Conservation (phyloP, 2,113 vertebrate genomes). For the Ictidomys tridecemlineatus region DNA sequence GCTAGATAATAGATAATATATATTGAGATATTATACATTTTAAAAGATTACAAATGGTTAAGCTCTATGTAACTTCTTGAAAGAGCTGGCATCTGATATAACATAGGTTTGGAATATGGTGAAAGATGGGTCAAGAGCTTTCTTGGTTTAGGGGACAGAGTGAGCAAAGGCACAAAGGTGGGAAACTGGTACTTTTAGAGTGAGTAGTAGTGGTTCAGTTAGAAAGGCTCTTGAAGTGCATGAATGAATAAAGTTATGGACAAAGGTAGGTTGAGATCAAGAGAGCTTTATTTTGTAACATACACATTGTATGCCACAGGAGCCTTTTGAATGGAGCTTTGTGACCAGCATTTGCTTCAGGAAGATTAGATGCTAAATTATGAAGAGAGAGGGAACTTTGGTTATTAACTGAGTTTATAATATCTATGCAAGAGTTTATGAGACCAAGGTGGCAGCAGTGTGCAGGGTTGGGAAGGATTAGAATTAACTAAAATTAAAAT, state of each 20-base stretch:
- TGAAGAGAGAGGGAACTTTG: background rate
- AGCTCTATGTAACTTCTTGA: background rate
- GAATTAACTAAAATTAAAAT: background rate
- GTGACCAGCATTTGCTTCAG: background rate
- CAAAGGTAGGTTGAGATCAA: background rate
- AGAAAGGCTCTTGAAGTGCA: background rate
- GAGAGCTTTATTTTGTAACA: background rate
- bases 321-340: background rate
- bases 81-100: background rate
- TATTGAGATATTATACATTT: background rate
- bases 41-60: background rate
- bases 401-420: background rate
- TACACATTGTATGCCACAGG: background rate
- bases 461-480: background rate
- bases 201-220: background rate
- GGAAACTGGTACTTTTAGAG: background rate
- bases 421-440: background rate
- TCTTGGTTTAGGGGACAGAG: background rate
- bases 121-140: background rate
- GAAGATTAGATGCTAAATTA: conserved; percentile 18
- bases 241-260: background rate
- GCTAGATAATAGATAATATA: background rate
- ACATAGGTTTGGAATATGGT: background rate
- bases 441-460: background rate
- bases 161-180: background rate